These are phyloP conservation scores for Troides helena DNA, from an alignment of 2,888 invertebrate genomes.

Conservation along the genomic window DNA sequence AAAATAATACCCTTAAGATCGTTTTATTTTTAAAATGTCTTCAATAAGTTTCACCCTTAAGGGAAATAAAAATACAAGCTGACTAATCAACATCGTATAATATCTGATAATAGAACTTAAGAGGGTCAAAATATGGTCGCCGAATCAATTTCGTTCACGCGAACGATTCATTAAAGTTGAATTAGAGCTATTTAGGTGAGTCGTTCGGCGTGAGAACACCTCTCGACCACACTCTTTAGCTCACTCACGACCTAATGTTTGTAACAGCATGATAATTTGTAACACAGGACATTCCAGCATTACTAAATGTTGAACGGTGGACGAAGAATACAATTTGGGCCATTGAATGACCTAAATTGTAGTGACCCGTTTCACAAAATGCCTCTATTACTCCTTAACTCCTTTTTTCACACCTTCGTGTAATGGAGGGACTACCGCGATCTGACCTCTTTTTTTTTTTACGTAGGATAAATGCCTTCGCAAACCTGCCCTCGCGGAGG, in stretches of 20 bases:
- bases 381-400: no score
- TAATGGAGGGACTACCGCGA: no score
- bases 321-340: neutral
- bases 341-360: no score
- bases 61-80: conserved; percentile 36
- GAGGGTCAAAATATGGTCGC: conserved; percentile 62
- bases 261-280: conserved; percentile 34
- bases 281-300: conserved; percentile 31
- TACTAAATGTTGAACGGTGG: neutral
- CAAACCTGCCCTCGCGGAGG: no score
- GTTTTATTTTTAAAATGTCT: conserved; percentile 7
- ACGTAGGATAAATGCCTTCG: no score
- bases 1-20: neutral
- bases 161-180: conserved; percentile 74
- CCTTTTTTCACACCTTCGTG: no score
- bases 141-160: conserved; percentile 79
- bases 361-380: no score
- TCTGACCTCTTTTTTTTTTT: no score
- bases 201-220: conserved; percentile 67
- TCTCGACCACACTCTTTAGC: conserved; percentile 52
- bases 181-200: conserved; percentile 68
- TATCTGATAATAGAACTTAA: conserved; percentile 37
- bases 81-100: conserved; percentile 37
- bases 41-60: conserved; percentile 31
- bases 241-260: conserved; percentile 56